These are phyloP conservation scores for Argyresthia albistria DNA, from an alignment of 2,888 invertebrate genomes.

Conservation along the genomic window DNA sequence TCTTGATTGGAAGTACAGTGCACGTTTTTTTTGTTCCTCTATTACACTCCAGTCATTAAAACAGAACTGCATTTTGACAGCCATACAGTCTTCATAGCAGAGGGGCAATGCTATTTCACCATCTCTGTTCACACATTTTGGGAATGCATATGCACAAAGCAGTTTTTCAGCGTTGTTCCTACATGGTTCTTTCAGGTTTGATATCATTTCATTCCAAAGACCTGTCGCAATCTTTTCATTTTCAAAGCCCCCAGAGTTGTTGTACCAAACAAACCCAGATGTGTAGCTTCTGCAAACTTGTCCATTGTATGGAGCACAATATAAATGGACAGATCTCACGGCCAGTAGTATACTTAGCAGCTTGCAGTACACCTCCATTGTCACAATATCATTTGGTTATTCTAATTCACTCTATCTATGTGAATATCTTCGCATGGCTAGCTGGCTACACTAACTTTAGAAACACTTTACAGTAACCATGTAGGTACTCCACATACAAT, in stretches of 20 bases:
- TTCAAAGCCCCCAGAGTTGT: conserved; percentile 80
- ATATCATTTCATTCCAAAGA: conserved; percentile 90
- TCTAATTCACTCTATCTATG: not conserved
- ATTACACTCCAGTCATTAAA: conserved; percentile 94
- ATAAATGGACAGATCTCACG: conserved; percentile 71
- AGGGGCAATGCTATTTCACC: conserved; percentile 80
- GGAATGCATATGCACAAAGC: conserved; percentile 93
- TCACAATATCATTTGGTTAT: conserved; percentile 9
- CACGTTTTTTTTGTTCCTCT: conserved; percentile 87
- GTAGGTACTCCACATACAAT: conserved; percentile 36
- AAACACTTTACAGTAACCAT: conserved; percentile 24
- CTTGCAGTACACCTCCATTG: conserved; percentile 45
- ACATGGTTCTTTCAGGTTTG: conserved; percentile 85
- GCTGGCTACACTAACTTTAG: not conserved
- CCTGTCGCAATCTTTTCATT: conserved; percentile 89
- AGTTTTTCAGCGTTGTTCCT: conserved; percentile 91
- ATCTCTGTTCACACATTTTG: conserved; percentile 81
- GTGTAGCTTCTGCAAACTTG: conserved; percentile 82
- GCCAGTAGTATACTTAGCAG: conserved; percentile 9
- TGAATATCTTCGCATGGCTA: conserved; percentile 37
- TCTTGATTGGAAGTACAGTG: conserved; percentile 83
- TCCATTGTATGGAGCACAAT: conserved; percentile 91
- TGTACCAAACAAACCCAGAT: conserved; percentile 83
- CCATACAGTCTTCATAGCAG: conserved; percentile 95
- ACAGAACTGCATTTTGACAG: conserved; percentile 91